Conservation (phyloP, 2,888 invertebrate genomes). For the Drosophila subsilvestris region DNA sequence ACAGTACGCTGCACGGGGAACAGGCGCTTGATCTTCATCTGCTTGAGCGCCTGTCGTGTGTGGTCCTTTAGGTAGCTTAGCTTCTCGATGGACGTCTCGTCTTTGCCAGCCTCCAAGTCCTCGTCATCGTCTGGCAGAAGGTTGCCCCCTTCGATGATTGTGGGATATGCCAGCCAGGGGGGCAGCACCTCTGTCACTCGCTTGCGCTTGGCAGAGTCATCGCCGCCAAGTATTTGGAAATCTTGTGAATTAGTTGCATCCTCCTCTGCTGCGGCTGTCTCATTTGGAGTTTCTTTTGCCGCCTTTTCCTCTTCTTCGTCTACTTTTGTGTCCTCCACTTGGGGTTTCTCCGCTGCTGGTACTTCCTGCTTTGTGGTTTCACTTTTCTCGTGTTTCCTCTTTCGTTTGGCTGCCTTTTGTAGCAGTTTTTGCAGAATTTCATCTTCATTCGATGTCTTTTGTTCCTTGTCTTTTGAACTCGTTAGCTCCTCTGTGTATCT, state of each 20-base stretch:
- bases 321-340: background rate
- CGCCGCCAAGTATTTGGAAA: constrained; percentile 87
- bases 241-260: constrained; percentile 29
- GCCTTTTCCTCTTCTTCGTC: background rate
- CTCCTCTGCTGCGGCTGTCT: constrained; percentile 5
- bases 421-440: constrained; percentile 86
- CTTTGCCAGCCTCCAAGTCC: constrained; percentile 84
- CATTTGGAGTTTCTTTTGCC: constrained; percentile 18
- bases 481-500: constrained; percentile 57
- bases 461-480: constrained; percentile 3
- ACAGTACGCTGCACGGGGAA: constrained; percentile 94
- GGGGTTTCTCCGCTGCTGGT: constrained; percentile 15
- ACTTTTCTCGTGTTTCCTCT: constrained; percentile 78
- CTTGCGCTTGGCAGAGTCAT: constrained; percentile 85
- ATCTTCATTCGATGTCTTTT: constrained; percentile 84
- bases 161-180: constrained; percentile 95
- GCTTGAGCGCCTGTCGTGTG: constrained; percentile 87
- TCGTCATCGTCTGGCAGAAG: constrained; percentile 85
- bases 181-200: constrained; percentile 89
- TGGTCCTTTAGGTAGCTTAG: constrained; percentile 86
- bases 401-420: constrained; percentile 86
- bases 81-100: constrained; percentile 38
- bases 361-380: constrained; percentile 24
- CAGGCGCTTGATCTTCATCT: constrained; percentile 89
- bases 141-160: constrained; percentile 87